Evolutionary conservation across 1,140 invertebrate species (phyloP), one percentile per base, ranked within the genome.

Genomic region (Solenopsis fugax): DNA sequence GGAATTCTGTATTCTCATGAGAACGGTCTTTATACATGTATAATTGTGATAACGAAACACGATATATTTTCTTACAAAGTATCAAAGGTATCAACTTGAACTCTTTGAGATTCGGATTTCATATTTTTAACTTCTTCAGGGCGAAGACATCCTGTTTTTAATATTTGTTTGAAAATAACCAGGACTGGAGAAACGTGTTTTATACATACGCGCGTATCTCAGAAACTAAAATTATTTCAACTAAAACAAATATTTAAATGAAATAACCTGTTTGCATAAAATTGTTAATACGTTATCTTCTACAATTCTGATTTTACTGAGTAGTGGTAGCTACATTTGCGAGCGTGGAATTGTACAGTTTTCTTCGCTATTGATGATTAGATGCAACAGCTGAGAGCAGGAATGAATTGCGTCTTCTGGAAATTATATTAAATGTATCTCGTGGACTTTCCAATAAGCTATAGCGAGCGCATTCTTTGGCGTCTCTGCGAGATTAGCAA

Each of bases 401-500:
- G 48, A 58, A 37, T 73, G 29, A 73, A 84, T 10, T 60, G 41
- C 54, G 41, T 71, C 64, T 69, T 62, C 69, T 73, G 80, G 69
- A 84, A 84, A 37, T 73, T 60, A 84, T 37, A 73, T 73, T 72
- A 58, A 45, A 81, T 58, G 52, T 69, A 24, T 45, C 52, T 16
- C 67, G 52, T 54, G 54, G 52, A 72, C 24, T 82, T 71, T 72
- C 52, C 37, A 73, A 73, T 45, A 13, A 34, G 18, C 41, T 84
- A 73, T 75, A 75, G 24, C n/a, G 13, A 5, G 13, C 41, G 29
- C 80, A 84, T 84, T 84, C 80, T 73, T 73, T 84, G 80, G 80
- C 80, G 80, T 84, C 67, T 73, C 41, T 18, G 54, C 80, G 69
- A 84, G 56, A 84, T 84, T 84, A 77, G 73, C 73, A 29, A 65